Evolutionary conservation across 2,797 vertebrate species (phyloP), one percentile per base, ranked within the genome.

Genomic region (Takifugu rubripes): DNA sequence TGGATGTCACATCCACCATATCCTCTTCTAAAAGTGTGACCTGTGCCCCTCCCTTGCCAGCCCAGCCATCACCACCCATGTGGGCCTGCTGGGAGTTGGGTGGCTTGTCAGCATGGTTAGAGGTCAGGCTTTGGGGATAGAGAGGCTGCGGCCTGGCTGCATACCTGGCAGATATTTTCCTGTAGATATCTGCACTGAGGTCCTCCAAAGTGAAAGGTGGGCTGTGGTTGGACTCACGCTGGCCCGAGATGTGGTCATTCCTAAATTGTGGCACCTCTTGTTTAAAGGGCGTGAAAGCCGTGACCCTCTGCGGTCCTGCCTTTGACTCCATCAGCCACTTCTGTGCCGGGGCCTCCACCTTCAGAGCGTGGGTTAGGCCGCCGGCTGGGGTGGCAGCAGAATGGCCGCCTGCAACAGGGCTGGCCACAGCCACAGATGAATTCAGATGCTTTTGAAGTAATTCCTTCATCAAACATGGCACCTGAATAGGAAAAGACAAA

Each of bases 391-490:
- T 24, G 9, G 67, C 31, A 11, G 64, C 47, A 47, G 60, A 48
- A 4, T 52, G 74, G 21, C 54, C 42, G 54, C 24, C 43, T 12
- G 77, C 26, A 46, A 56, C 52, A 5, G 75, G 50, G 16, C 66
- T 59, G 24, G 52, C 54, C 53, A 85, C 58, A 46, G 72, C 56
- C 24, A 88, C 86, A 27, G 79, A 5, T n/a, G 88, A 87, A 43
- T 77, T 59, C n/a, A 89, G 81, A 61, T 90, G 87, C 63, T 87
- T 90, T 56, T 87, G 86, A 65, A 90, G 16, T 49, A 90, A 70
- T 26, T 90, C 86, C 53, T 88, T 90, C 53, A 91, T 86, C 72
- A 91, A 66, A 48, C 78, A 83, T 0, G 89, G 85, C 36, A 90
- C 81, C 91, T 91, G 67, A 45, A 36, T 36, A 25, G n/a, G 27